phyloP scores from a whole-genome alignment of 2,888 invertebrate species.

The Xiphydria camelus region DNA sequence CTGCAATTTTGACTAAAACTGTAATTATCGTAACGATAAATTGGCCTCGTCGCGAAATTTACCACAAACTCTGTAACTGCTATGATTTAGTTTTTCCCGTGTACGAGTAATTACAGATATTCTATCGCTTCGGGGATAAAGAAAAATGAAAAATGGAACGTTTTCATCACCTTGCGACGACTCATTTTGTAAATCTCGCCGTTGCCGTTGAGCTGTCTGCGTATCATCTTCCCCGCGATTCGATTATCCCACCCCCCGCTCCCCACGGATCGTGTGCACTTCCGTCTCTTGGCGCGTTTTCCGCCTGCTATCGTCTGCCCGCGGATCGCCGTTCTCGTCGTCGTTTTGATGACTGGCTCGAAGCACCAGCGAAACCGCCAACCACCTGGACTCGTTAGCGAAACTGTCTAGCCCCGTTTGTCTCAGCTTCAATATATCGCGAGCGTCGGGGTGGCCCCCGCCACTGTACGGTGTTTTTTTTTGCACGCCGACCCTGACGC shows the following conservation, averaged over 20 bases:
- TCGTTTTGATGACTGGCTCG: background rate
- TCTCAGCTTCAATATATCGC: background rate
- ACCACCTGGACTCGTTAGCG: background rate
- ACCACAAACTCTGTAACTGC: too few species aligned
- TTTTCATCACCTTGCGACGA: slow-evolving; percentile 1
- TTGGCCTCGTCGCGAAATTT: too few species aligned
- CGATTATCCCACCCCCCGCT: too few species aligned
- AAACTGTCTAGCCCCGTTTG: background rate
- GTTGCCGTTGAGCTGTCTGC: background rate
- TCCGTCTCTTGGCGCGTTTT: background rate
- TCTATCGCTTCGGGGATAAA: too few species aligned
- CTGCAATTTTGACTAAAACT: too few species aligned
- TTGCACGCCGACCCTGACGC: background rate
- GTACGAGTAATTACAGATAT: too few species aligned
- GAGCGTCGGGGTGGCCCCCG: background rate
- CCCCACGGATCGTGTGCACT: too few species aligned
- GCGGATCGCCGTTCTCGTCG: background rate
- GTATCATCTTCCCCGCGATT: background rate
- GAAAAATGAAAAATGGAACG: too few species aligned
- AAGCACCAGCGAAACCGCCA: background rate
- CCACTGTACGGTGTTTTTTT: background rate
- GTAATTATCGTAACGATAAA: too few species aligned
- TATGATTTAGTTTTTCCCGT: too few species aligned
- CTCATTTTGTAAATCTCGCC: background rate
- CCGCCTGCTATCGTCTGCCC: background rate